Evolutionary conservation across 2,888 invertebrate genomes (phyloP).

Genomic region (Sphaeridia pumilis): DNA sequence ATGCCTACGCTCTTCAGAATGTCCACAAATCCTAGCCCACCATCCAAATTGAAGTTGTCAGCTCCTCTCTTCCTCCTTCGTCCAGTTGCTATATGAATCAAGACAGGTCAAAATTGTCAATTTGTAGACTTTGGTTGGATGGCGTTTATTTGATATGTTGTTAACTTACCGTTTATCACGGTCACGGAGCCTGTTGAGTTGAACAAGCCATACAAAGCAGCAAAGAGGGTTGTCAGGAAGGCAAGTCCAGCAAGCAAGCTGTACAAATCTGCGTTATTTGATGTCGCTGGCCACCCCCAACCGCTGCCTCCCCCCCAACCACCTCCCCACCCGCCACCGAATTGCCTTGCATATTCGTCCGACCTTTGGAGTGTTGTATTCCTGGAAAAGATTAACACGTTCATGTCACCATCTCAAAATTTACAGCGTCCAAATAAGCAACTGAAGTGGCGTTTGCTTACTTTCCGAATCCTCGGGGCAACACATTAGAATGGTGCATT

Average conservation of each 20-base stretch:
- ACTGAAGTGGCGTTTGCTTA: too few species aligned
- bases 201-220: neutral
- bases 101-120: neutral
- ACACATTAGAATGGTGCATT: too few species aligned
- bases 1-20: neutral
- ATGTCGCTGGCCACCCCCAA: constrained; percentile 8
- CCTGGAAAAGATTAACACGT: too few species aligned
- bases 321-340: neutral
- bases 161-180: too few species aligned
- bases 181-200: too few species aligned
- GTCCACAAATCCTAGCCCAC: neutral
- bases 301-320: neutral
- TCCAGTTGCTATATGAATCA: neutral
- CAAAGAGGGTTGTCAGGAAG: neutral
- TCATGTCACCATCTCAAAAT: too few species aligned
- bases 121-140: neutral
- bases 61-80: neutral
- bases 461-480: too few species aligned
- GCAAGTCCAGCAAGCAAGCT: constrained; percentile 7
- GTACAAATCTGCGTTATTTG: constrained; percentile 11
- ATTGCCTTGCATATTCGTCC: too few species aligned
- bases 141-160: too few species aligned
- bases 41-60: neutral
- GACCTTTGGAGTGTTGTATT: too few species aligned
- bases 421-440: too few species aligned